Evolutionary conservation across 2,797 vertebrate species (phyloP), one percentile per base, ranked within the genome.

Genomic region (Cephalopachus bancanus): DNA sequence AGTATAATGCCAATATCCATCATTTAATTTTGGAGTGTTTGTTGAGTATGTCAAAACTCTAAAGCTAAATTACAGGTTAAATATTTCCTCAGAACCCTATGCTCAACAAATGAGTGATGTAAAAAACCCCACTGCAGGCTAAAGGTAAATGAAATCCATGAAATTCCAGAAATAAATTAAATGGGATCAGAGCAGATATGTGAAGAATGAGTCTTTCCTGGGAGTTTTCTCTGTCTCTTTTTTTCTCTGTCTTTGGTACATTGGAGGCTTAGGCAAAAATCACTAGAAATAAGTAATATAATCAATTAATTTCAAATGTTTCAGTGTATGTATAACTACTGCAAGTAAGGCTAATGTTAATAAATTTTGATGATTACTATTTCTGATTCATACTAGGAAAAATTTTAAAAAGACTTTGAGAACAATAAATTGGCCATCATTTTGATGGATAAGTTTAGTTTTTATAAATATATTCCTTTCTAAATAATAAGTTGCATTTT

Each of bases 311-410:
- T 69, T 22, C 44, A 78, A 65, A 20, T 7, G 33, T 55, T 30
- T 75, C 2, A 12, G 28, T 20, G 1, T 6, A 0, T 51, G 2
- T 22, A 1, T 51, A 30, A 33, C 37, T n/a, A n/a, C 49, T 60
- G 22, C 3, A 37, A 33, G 79, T 33, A 57, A 84, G 51, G 49
- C 30, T 69, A 57, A 67, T 19, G 28, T 7, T 28, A 76, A 51
- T 4, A 67, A 1, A 51, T 60, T 37, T 51, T 57, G 24, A 16
- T 57, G 55, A 49, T 51, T 51, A 7, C 83, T 64, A 55, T 30
- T 88, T 94, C 10, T 80, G 59, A 72, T 12, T 60, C 89, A 84
- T 49, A 75, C 19, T 76, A 60, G 44, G 24, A 74, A 91, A 88
- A 83, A 71, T 71, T 71, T 59, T 67, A 33, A 33, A 80, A 80